Evolutionary conservation across 2,888 invertebrate genomes (phyloP).

Genomic region (Acrocyrtus sp.): DNA sequence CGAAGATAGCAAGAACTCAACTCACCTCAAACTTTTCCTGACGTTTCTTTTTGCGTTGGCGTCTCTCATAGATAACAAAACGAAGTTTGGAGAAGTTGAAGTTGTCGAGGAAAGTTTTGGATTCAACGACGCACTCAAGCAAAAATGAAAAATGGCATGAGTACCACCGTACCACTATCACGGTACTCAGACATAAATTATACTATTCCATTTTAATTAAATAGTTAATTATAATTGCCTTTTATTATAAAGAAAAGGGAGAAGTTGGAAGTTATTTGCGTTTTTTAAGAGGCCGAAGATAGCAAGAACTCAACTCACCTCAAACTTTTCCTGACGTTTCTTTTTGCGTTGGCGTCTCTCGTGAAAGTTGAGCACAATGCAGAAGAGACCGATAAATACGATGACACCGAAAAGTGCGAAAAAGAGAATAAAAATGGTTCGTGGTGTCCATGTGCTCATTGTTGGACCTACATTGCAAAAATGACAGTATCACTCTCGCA

Average conservation of each 20-base stretch:
- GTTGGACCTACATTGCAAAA: not conserved
- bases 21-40: constrained; percentile 60
- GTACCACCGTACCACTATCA: too few relatives aligned
- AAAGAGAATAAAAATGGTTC: constrained; percentile 14
- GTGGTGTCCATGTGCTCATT: constrained; percentile 5
- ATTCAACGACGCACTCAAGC: too few relatives aligned
- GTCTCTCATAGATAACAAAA: constrained; percentile 47
- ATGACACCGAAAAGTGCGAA: constrained; percentile 25
- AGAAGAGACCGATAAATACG: constrained; percentile 10
- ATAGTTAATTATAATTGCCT: too few relatives aligned
- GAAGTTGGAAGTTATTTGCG: not conserved
- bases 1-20: not conserved
- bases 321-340: constrained; percentile 55
- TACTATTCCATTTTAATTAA: too few relatives aligned
- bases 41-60: constrained; percentile 50
- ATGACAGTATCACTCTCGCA: not conserved
- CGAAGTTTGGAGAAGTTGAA: too few relatives aligned
- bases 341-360: constrained; percentile 50
- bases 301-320: too few relatives aligned
- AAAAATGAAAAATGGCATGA: too few relatives aligned
- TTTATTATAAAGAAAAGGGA: too few relatives aligned
- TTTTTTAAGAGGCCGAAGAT: too few relatives aligned
- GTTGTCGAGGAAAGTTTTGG: too few relatives aligned
- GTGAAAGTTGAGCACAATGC: constrained; percentile 41
- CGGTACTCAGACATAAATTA: too few relatives aligned